phyloP scores from a whole-genome alignment of 2,797 vertebrate species.

The Sebastes reedi region DNA sequence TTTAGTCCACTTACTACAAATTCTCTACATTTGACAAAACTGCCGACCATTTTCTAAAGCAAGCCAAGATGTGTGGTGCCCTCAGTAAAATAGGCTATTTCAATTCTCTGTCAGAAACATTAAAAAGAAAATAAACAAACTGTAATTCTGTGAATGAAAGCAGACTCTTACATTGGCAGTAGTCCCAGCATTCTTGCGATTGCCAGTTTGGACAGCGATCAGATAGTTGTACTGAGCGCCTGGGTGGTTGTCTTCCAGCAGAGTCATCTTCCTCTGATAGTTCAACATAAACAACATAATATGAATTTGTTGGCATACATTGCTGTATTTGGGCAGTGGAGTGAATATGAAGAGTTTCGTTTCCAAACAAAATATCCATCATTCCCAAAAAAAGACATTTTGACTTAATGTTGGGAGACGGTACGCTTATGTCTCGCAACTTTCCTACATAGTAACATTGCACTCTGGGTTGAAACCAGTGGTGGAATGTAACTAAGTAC shows the following conservation, averaged over 20 bases:
- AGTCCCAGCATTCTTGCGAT: constrained; percentile 83
- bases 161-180: constrained; percentile 80
- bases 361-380: not conserved
- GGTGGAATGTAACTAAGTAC: not conserved
- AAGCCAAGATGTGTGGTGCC: not conserved
- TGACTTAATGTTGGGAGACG: not conserved
- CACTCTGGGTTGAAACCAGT: not conserved
- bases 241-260: constrained; percentile 85
- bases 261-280: constrained; percentile 84
- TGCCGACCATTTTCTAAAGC: not conserved
- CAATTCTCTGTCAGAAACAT: not conserved
- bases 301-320: not conserved
- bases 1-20: not conserved
- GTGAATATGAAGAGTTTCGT: not conserved
- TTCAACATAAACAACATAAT: constrained; percentile 13
- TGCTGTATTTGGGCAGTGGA: not conserved
- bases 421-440: not conserved
- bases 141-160: not conserved
- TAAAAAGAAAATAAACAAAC: not conserved
- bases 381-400: not conserved
- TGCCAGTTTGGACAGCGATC: constrained; percentile 85
- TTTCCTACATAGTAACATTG: not conserved
- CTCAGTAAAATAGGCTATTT: not conserved
- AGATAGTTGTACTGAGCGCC: constrained; percentile 84
- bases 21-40: not conserved